Evolutionary conservation across 2,113 vertebrate genomes (phyloP).

Genomic region (Bufo gargarizans): DNA sequence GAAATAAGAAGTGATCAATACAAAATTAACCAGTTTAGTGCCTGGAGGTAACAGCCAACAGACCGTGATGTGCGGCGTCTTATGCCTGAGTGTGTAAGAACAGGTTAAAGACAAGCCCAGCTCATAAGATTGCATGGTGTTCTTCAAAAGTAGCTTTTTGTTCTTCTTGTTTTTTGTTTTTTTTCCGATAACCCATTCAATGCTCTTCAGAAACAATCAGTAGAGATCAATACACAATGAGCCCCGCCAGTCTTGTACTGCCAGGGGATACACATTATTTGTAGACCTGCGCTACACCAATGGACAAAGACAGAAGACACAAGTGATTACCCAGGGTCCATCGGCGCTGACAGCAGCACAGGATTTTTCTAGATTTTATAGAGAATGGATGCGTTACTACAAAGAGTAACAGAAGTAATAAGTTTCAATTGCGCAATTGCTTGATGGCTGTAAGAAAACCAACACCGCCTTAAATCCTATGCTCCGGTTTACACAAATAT

Average conservation of each 20-base stretch:
- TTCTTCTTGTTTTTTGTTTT: slow-evolving; percentile 30
- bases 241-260: slow-evolving; percentile 9
- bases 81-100: not conserved
- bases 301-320: not conserved
- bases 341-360: not conserved
- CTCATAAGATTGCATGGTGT: slow-evolving; percentile 43
- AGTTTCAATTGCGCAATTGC: not conserved
- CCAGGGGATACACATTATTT: not conserved
- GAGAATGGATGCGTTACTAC: not conserved
- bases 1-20: slow-evolving; percentile 51
- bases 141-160: slow-evolving; percentile 52
- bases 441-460: not conserved
- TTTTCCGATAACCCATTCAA: slow-evolving; percentile 53
- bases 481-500: not conserved
- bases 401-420: not conserved
- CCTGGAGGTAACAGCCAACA: not conserved
- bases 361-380: slow-evolving; percentile 18
- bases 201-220: slow-evolving; percentile 57
- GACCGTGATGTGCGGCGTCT: not conserved
- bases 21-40: slow-evolving; percentile 37
- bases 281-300: not conserved
- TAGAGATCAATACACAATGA: slow-evolving; percentile 42
- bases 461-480: not conserved
- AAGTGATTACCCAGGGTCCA: not conserved
- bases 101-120: slow-evolving; percentile 24